These are phyloP conservation scores for Eutolmus rufibarbis DNA, from an alignment of 2,888 invertebrate genomes.

Conservation along the genomic window DNA sequence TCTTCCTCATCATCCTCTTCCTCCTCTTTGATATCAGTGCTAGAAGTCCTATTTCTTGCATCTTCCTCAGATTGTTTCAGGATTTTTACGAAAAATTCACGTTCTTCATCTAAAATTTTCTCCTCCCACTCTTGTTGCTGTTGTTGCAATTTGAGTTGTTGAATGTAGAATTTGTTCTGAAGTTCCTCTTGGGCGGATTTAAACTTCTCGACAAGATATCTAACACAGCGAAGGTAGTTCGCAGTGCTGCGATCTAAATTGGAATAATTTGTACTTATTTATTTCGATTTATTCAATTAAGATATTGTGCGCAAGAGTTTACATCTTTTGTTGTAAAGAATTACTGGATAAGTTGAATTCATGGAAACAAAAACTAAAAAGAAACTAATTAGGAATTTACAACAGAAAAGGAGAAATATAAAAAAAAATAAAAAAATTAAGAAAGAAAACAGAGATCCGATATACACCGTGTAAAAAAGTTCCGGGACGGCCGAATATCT, in stretches of 20 bases:
- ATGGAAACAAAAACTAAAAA: too few species aligned
- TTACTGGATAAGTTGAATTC: too few species aligned
- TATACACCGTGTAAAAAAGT: too few species aligned
- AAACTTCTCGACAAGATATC: conserved; percentile 22
- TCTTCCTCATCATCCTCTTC: not conserved
- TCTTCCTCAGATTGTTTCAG: not conserved
- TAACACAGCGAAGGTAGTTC: conserved; percentile 14
- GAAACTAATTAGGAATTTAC: too few species aligned
- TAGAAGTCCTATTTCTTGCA: not conserved
- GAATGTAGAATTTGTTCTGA: conserved; percentile 22
- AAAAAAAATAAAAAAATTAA: too few species aligned
- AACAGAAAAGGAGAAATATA: too few species aligned
- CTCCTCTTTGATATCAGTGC: not conserved
- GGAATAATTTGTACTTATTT: not conserved
- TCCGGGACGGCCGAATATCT: too few species aligned
- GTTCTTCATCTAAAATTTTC: conserved; percentile 33
- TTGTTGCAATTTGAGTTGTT: conserved; percentile 23
- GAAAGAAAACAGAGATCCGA: too few species aligned
- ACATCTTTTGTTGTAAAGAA: too few species aligned
- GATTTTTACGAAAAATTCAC: conserved; percentile 37
- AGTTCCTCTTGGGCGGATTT: conserved; percentile 18
- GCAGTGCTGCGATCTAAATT: not conserved
- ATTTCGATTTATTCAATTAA: too few species aligned
- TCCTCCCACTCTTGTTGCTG: conserved; percentile 43
- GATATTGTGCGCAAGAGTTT: too few species aligned